A percentile compares a stretch with the other conserved stretches of the same genome.
Evolutionary conservation across 2,888 invertebrate genomes (phyloP).

Genomic region (Sphaeridia pumilis): DNA sequence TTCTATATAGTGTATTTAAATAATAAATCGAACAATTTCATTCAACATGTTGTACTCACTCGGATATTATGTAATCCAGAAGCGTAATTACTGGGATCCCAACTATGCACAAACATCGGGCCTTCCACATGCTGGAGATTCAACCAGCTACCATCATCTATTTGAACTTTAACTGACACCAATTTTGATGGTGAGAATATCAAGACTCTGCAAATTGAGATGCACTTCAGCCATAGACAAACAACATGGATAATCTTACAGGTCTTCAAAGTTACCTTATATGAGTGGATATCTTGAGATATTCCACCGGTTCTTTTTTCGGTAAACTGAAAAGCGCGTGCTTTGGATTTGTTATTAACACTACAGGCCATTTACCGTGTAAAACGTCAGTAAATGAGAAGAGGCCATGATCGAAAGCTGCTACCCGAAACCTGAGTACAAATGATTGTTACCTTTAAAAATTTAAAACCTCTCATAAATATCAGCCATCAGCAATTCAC

Average conservation of each 20-base stretch:
- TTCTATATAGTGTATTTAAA: conserved; percentile 43
- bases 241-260: background rate
- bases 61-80: conserved; percentile 56
- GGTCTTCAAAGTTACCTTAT: conserved; percentile 49
- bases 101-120: conserved; percentile 59
- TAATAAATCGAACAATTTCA: background rate
- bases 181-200: conserved; percentile 61
- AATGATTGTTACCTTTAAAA: background rate
- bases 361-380: conserved; percentile 66
- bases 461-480: background rate
- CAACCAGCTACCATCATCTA: conserved; percentile 54
- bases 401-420: conserved; percentile 78
- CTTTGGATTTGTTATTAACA: conserved; percentile 83
- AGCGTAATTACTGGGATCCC: conserved; percentile 57
- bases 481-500: conserved; percentile 27
- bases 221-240: background rate
- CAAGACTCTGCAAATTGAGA: conserved; percentile 50
- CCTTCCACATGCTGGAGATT: conserved; percentile 50
- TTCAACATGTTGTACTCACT: conserved; percentile 39
- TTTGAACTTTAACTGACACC: conserved; percentile 52
- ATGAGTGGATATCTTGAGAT: conserved; percentile 59
- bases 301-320: conserved; percentile 56
- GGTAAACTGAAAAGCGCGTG: conserved; percentile 62
- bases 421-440: conserved; percentile 57
- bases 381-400: conserved; percentile 70